Base-by-base conservation (phyloP, 2,113 vertebrate genomes). In the Burhinus oedicnemus region DNA sequence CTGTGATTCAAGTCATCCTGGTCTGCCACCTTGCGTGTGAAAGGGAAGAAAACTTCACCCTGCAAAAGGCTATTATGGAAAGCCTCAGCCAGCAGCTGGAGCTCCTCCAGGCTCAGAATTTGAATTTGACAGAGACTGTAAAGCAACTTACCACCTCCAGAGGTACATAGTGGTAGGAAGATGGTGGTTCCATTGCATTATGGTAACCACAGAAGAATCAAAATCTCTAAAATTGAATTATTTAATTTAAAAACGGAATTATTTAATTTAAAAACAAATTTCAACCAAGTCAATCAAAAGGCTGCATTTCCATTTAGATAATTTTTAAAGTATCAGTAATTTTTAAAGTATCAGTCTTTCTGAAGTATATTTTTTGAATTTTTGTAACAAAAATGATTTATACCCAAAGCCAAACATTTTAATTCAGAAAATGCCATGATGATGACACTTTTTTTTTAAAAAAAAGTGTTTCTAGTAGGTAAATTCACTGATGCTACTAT, bases 41-140 rank as follows among this genome's bases (percentile, higher is more conserved):
- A 85, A 93, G 87, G 34, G 89, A 94, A 78, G 80, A 70, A 66
- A 98, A 98, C 49, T 54, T 97, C 29, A 97, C 88, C 7, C n/a
- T 86, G 72, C 84, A 95, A 22, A 92, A 79, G 44, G 49, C 89
- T 64, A 60, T 66, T 30, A 55, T 96, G 70, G 95, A 96, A 94
- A 94, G n/a, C 10, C 97, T 98, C 36, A 30, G 55, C 49, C 45
- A 61, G 75, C 85, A 92, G 58, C 58, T 98, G 55, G 72, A 97
- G 42, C 61, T 88, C 49, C 96, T 98, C 65, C 84, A 84, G 15
- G 79, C 38, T 27, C 86, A 96, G 92, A 98, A 97, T 36, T 30
- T 92, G 61, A 79, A 93, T 70, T 94, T 98, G 62, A 95, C 96
- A 52, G 93, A 98, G 78, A 83, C 85, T 61, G 69, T 98, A 79